Evolutionary conservation across 2,888 invertebrate species (phyloP).

Genomic region (Tachina lurida): DNA sequence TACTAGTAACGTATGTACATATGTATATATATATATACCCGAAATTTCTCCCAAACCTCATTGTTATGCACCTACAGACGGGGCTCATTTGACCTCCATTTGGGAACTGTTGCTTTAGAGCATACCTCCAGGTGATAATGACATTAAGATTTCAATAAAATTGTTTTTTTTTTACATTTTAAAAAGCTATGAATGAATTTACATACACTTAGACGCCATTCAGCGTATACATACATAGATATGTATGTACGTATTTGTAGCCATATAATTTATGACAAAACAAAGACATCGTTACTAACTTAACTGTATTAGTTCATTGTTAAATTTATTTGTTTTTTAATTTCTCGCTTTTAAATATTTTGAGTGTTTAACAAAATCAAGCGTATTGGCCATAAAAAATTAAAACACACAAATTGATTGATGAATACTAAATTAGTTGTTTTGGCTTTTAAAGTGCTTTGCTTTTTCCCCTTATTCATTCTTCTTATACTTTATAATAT

Average conservation of each 20-base stretch:
- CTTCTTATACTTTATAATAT: not conserved
- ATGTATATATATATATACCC: too few species aligned
- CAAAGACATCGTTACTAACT: conserved; percentile 4
- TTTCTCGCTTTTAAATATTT: conserved; percentile 13
- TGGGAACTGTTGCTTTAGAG: too few species aligned
- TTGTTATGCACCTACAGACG: too few species aligned
- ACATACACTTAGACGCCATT: not conserved
- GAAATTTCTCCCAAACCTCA: too few species aligned
- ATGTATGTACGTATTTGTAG: not conserved
- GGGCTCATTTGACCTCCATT: too few species aligned
- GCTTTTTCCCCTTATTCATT: not conserved
- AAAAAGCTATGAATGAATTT: conserved; percentile 32
- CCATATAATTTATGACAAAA: conserved; percentile 14
- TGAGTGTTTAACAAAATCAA: conserved; percentile 43
- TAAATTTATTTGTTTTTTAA: conserved; percentile 41
- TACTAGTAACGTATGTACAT: too few species aligned
- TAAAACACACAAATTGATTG: conserved; percentile 52
- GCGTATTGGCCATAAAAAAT: conserved; percentile 59
- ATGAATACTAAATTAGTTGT: conserved; percentile 66
- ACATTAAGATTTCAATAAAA: conserved; percentile 38
- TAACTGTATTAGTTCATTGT: conserved; percentile 23
- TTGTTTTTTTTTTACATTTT: conserved; percentile 11
- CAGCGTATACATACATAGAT: not conserved
- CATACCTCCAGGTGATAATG: conserved; percentile 32
- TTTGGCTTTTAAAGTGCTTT: conserved; percentile 5